A percentile compares a stretch with the other conserved stretches of the same genome.
phyloP scores from a whole-genome alignment of 2,797 vertebrate species.

The Sylvilagus floridanus region DNA sequence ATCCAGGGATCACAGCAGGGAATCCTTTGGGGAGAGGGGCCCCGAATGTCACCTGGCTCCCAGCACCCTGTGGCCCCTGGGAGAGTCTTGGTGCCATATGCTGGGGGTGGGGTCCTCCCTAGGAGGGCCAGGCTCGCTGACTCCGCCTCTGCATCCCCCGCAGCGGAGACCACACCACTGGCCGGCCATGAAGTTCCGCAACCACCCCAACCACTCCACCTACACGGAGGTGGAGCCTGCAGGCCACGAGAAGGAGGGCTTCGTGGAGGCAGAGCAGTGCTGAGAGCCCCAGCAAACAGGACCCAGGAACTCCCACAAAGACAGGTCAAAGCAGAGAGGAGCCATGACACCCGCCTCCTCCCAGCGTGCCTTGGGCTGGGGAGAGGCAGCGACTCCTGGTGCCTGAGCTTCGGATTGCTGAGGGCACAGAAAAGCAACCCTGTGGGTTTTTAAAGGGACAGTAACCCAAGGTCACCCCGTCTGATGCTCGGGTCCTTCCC shows the following conservation, averaged over 20 bases:
- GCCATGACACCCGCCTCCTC: conserved; percentile 10
- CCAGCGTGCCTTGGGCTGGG: not conserved
- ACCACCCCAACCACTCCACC: conserved; percentile 87
- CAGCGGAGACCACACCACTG: conserved; percentile 93
- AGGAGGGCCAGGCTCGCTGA: not conserved
- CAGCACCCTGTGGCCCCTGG: not conserved
- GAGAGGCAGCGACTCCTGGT: fast-evolving
- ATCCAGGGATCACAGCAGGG: fast-evolving
- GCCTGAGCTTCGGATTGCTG: not conserved
- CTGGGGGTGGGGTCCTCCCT: not conserved
- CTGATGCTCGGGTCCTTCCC: not conserved
- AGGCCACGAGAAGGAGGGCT: conserved; percentile 94
- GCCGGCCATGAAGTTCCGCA: conserved; percentile 94
- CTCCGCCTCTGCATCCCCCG: conserved; percentile 16
- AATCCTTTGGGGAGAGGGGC: not conserved
- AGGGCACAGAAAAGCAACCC: not conserved
- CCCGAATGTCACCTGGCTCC: not conserved
- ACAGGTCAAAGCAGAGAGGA: not conserved
- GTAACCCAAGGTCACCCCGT: not conserved
- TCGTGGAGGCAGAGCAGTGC: conserved; percentile 91
- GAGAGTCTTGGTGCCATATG: not conserved
- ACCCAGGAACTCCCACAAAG: not conserved
- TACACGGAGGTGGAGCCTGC: conserved; percentile 93
- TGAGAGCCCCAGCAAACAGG: conserved; percentile 81
- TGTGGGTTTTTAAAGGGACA: not conserved